These are phyloP conservation scores for Ara ararauna DNA, from an alignment of 2,797 vertebrate genomes.

Conservation along the genomic window DNA sequence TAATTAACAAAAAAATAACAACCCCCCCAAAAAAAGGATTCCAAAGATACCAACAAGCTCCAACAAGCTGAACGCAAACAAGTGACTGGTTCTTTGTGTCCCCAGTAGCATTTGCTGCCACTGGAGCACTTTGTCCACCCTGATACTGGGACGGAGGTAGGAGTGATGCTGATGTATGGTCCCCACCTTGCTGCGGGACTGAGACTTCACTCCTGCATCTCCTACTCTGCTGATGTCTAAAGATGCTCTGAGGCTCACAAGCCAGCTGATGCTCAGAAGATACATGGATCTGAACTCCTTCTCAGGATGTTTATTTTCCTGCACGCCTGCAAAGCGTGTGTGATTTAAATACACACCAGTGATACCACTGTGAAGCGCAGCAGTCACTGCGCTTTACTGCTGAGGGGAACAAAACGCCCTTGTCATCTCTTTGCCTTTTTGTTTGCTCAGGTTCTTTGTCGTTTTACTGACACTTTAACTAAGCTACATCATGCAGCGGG, in stretches of 20 bases:
- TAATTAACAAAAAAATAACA: background rate
- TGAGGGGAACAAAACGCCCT: background rate
- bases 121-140: background rate
- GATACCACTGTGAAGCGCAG: background rate
- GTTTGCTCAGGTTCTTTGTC: background rate
- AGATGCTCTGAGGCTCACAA: background rate
- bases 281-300: no score
- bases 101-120: background rate
- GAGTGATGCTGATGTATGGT: background rate
- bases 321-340: background rate
- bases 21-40: background rate
- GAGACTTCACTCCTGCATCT: background rate
- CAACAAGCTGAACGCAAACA: background rate
- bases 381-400: background rate
- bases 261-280: no score
- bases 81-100: background rate
- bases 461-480: no score
- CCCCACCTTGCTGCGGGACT: background rate
- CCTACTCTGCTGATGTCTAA: background rate
- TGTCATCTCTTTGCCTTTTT: background rate
- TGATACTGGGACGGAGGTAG: background rate
- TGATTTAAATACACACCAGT: background rate
- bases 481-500: background rate
- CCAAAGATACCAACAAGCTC: background rate
- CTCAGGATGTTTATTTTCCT: background rate